These are phyloP conservation scores for Delichon dasypus DNA, from an alignment of 2,797 vertebrate genomes.

Conservation along the genomic window DNA sequence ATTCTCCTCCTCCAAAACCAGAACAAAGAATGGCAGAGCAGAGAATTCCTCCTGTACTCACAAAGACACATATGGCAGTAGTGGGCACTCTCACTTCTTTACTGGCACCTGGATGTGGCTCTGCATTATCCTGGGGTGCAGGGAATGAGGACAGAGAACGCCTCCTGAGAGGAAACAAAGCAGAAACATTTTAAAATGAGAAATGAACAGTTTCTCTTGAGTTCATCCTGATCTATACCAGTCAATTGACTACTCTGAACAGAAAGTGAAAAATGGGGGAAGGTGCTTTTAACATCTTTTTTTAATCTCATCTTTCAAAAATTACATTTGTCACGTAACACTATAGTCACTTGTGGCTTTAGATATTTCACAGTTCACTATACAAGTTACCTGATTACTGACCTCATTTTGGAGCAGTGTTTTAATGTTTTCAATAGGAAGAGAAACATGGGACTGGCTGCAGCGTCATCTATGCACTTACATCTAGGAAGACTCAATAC, in stretches of 20 bases:
- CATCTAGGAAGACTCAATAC: background rate
- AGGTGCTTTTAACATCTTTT: background rate
- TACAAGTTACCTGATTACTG: background rate
- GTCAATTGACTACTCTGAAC: constrained; percentile 1
- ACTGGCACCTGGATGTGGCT: constrained; percentile 77
- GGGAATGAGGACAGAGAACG: constrained; percentile 84
- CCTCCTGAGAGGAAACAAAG: constrained; percentile 79
- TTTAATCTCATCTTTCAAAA: background rate
- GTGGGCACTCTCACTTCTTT: constrained; percentile 90
- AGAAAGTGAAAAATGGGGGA: background rate
- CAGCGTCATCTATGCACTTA: background rate
- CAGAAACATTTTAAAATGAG: background rate
- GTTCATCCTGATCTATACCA: background rate
- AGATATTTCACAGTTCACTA: background rate
- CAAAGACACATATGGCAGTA: constrained; percentile 86
- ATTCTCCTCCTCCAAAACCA: background rate
- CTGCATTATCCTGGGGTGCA: constrained; percentile 79
- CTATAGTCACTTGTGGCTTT: background rate
- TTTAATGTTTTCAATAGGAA: background rate
- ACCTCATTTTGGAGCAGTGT: background rate
- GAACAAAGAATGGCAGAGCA: background rate
- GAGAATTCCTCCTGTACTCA: constrained; percentile 76
- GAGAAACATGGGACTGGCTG: background rate
- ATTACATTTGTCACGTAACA: background rate
- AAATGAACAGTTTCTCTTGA: background rate